A percentile compares a stretch with the other conserved stretches of the same genome.
Conservation (phyloP, 2,797 vertebrate species). For the Acanthiza pusilla region DNA sequence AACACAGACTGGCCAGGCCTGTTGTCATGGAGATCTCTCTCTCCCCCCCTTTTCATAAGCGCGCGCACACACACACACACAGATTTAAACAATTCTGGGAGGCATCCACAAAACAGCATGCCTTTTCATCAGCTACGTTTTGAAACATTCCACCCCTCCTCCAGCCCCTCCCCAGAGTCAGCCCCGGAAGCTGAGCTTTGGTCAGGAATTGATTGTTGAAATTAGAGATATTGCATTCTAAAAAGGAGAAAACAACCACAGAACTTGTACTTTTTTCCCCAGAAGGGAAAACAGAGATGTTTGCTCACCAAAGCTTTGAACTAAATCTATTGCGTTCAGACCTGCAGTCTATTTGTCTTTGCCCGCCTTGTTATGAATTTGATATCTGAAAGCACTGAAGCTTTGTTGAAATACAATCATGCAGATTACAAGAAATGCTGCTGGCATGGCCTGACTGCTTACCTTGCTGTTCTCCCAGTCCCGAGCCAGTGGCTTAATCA, state of each 20-base stretch:
- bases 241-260: not conserved
- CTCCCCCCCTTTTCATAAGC: slow-evolving; percentile 22
- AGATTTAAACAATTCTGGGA: slow-evolving; percentile 64
- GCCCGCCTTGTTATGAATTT: slow-evolving; percentile 46
- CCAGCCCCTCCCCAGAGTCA: slow-evolving; percentile 61
- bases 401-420: slow-evolving; percentile 43
- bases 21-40: slow-evolving; percentile 81
- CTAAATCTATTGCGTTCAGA: not conserved
- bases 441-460: slow-evolving; percentile 45
- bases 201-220: slow-evolving; percentile 19
- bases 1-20: slow-evolving; percentile 80
- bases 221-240: not conserved
- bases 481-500: slow-evolving; percentile 52
- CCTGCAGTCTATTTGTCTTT: not conserved
- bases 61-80: not conserved
- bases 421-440: slow-evolving; percentile 42
- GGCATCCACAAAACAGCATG: slow-evolving; percentile 68
- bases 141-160: slow-evolving; percentile 70
- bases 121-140: slow-evolving; percentile 67
- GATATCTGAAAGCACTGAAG: slow-evolving; percentile 47
- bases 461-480: slow-evolving; percentile 66
- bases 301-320: not conserved
- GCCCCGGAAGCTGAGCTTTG: slow-evolving; percentile 34
- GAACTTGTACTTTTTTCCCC: not conserved
- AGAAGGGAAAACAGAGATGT: not conserved